Conservation (phyloP, 2,888 invertebrate genomes). For the Oxyteleia sp. region DNA sequence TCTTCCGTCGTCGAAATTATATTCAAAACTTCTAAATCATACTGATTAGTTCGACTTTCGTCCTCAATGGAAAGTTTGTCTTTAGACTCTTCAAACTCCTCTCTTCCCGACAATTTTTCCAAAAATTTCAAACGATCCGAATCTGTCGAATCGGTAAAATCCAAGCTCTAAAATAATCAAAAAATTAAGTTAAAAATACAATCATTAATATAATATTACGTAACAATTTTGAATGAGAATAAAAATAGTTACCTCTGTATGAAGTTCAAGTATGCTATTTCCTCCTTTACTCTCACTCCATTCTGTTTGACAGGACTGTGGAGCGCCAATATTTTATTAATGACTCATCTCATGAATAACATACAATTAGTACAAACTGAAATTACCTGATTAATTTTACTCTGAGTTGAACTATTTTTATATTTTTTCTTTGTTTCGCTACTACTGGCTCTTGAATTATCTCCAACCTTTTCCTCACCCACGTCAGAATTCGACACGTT, state of each 20-base stretch:
- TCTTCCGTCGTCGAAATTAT: slow-evolving; percentile 53
- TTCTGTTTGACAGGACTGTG: too few species aligned
- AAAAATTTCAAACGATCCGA: slow-evolving; percentile 91
- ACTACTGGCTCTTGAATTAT: too few species aligned
- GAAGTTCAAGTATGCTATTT: slow-evolving; percentile 89
- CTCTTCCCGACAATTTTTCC: slow-evolving; percentile 88
- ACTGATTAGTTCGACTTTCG: slow-evolving; percentile 83
- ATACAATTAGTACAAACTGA: too few species aligned
- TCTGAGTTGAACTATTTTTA: too few species aligned
- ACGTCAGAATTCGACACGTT: too few species aligned
- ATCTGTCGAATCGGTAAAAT: slow-evolving; percentile 49
- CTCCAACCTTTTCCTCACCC: too few species aligned
- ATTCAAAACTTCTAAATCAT: slow-evolving; percentile 88
- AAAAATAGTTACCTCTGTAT: slow-evolving; percentile 91
- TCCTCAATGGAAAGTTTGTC: slow-evolving; percentile 90
- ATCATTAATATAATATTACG: neutral
- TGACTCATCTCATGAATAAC: too few species aligned
- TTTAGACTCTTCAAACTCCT: slow-evolving; percentile 89
- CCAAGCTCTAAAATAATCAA: slow-evolving; percentile 45
- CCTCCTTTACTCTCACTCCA: slow-evolving; percentile 81
- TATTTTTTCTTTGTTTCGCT: too few species aligned
- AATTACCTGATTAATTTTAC: too few species aligned
- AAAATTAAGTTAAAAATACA: slow-evolving; percentile 1
- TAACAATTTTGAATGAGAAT: slow-evolving; percentile 18
- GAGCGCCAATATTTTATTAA: too few species aligned